Evolutionary conservation across 2,113 vertebrate species (phyloP).

Genomic region (Eulemur rufifrons): DNA sequence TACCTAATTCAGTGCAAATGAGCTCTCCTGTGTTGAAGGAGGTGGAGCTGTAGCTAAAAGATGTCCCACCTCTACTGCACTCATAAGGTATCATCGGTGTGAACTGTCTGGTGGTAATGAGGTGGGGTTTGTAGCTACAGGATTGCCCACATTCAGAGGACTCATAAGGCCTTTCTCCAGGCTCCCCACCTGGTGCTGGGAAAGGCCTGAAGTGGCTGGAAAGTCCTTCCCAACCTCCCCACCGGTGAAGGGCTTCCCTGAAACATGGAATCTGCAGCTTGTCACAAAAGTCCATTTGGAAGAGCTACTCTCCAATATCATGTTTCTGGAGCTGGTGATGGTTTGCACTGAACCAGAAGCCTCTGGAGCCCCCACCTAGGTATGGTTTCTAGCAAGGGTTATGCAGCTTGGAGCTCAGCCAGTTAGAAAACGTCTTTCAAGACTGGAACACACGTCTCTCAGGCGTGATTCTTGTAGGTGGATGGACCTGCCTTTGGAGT

Average conservation of each 20-base stretch:
- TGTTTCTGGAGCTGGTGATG: background rate
- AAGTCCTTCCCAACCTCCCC: background rate
- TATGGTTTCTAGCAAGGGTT: background rate
- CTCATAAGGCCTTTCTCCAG: conserved; percentile 31
- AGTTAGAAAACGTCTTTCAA: background rate
- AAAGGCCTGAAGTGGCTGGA: background rate
- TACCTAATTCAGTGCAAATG: background rate
- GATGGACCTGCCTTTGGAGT: background rate
- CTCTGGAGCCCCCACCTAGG: background rate
- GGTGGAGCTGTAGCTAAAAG: background rate
- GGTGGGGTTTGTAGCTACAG: background rate
- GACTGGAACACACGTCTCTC: background rate
- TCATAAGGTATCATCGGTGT: conserved; percentile 45
- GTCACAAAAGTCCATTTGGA: background rate
- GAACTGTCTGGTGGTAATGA: background rate
- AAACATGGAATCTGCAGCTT: background rate
- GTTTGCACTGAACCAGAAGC: background rate
- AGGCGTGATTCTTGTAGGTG: background rate
- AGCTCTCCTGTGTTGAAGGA: background rate
- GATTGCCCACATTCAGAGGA: conserved; percentile 48
- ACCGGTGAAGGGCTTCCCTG: background rate
- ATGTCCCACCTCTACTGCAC: background rate
- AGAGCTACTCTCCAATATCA: background rate
- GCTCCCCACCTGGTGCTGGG: background rate
- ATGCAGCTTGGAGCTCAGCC: background rate